These are phyloP conservation scores for Elegia similella DNA, from an alignment of 2,888 invertebrate genomes.

Conservation along the genomic window DNA sequence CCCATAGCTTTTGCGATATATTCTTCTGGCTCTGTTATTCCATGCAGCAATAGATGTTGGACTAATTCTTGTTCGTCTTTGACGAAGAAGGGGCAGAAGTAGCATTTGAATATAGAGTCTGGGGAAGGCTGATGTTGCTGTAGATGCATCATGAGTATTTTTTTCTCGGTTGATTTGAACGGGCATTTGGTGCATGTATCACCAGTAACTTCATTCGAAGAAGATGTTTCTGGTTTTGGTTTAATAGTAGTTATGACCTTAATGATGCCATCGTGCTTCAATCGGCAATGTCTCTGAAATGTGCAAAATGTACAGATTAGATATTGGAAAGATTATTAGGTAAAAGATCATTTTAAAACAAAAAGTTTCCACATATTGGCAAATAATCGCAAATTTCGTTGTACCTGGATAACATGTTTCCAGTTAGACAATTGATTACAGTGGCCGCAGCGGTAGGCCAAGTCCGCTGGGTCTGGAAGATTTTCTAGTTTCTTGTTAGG, in stretches of 20 bases:
- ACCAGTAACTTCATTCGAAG: slow-evolving; percentile 49
- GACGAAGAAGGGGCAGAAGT: slow-evolving; percentile 90
- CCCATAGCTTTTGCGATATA: slow-evolving; percentile 74
- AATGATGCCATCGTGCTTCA: slow-evolving; percentile 89
- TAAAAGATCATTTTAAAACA: too few relatives aligned
- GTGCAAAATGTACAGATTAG: background rate
- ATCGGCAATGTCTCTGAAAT: slow-evolving; percentile 87
- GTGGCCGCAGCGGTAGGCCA: slow-evolving; percentile 87
- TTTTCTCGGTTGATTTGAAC: slow-evolving; percentile 83
- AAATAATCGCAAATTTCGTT: background rate
- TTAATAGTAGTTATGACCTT: slow-evolving; percentile 82
- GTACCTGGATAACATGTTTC: slow-evolving; percentile 93
- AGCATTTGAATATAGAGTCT: slow-evolving; percentile 89
- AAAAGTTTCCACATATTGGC: too few relatives aligned
- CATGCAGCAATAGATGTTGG: slow-evolving; percentile 85
- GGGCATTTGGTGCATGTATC: slow-evolving; percentile 87
- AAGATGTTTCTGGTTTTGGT: slow-evolving; percentile 66
- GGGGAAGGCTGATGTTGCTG: slow-evolving; percentile 86
- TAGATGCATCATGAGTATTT: slow-evolving; percentile 83
- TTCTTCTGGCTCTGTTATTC: slow-evolving; percentile 81
- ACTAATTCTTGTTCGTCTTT: slow-evolving; percentile 85
- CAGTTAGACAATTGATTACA: slow-evolving; percentile 91
- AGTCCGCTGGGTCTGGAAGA: slow-evolving; percentile 64
- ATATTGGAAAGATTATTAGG: too few relatives aligned
- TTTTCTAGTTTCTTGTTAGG: slow-evolving; percentile 57